Evolutionary conservation across 2,888 invertebrate species (phyloP), one percentile per base, ranked within the genome.

Genomic region (Caenorhabditis drosophilae): DNA sequence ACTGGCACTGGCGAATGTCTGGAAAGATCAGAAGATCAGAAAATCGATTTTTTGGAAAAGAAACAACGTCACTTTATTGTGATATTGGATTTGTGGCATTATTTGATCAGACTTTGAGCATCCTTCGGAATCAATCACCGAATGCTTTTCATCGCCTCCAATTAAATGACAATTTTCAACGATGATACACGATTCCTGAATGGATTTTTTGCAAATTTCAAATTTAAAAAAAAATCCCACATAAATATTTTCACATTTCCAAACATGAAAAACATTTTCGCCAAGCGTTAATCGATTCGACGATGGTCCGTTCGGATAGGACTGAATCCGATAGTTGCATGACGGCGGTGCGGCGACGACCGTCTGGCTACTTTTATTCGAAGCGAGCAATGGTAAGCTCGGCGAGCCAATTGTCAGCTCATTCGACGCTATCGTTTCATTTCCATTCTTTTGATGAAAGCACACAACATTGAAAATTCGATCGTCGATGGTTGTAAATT

Each of bases 401-500:
- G 64, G 59, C 4, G 64, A 55, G 31, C 64, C 64, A 11, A 55
- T 55, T 20, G 53, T 35, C 6, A 61, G 23, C 11, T 52, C 48
- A 23, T 41, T 49, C 9, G n/a, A n/a, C n/a, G n/a, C n/a, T n/a
- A 50, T 48, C 0, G 51, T 35, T 46, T 53, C 53, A 35, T 61
- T 61, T 1, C 36, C 12, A 36, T 31, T 31, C 7, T 31, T 31
- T 31, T 67, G 64, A 58, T 79, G 77, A 27, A 76, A 69, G 44
- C 79, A 79, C 22, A 73, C 56, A 41, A 79, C 53, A 26, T 74
- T 60, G 57, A 73, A 79, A 16, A 79, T 41, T 27, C 73, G 64
- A 53, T 79, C 79, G 46, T 70, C 72, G n/a, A 51, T 54, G 2
- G 78, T 79, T 12, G 77, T 73, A 57, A 77, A 79, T 35, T 79